Percentiles rank a stretch among this genome's conserved stretches.
These are phyloP conservation scores for Podarcis raffonei DNA, from an alignment of 2,113 vertebrate species.

Conservation along the genomic window DNA sequence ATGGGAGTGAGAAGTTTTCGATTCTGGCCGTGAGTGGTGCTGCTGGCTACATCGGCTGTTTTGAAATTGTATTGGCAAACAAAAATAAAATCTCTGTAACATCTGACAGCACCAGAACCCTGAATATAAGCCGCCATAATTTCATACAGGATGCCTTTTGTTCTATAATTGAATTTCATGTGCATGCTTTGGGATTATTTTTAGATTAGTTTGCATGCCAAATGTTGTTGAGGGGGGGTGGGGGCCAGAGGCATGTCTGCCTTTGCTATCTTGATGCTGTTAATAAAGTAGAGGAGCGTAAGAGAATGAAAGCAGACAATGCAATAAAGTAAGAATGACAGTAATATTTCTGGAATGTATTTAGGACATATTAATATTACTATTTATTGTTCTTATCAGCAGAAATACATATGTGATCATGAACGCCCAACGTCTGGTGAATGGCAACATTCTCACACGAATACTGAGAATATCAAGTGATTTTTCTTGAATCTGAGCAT, in stretches of 20 bases:
- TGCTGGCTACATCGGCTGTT: constrained; percentile 58
- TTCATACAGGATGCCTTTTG: constrained; percentile 66
- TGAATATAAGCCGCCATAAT: constrained; percentile 61
- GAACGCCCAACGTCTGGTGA: neutral
- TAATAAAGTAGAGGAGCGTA: constrained; percentile 52
- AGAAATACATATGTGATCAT: constrained; percentile 3
- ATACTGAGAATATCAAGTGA: neutral
- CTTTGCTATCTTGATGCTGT: constrained; percentile 52
- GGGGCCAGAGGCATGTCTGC: constrained; percentile 32
- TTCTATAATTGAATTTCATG: constrained; percentile 64
- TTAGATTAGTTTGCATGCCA: constrained; percentile 66
- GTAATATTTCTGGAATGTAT: neutral
- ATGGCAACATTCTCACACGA: neutral
- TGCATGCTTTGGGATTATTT: constrained; percentile 57
- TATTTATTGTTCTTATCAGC: constrained; percentile 13
- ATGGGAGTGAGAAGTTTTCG: constrained; percentile 64
- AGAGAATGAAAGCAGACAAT: constrained; percentile 45
- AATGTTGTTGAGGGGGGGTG: constrained; percentile 52
- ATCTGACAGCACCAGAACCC: constrained; percentile 49
- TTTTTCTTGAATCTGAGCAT: neutral
- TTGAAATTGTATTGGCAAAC: constrained; percentile 56
- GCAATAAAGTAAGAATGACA: constrained; percentile 35
- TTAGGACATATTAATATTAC: constrained; percentile 11
- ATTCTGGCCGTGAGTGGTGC: constrained; percentile 60
- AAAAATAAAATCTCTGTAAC: constrained; percentile 50